phyloP scores from a whole-genome alignment of 2,797 vertebrate genomes.

The Aeoliscus strigatus region DNA sequence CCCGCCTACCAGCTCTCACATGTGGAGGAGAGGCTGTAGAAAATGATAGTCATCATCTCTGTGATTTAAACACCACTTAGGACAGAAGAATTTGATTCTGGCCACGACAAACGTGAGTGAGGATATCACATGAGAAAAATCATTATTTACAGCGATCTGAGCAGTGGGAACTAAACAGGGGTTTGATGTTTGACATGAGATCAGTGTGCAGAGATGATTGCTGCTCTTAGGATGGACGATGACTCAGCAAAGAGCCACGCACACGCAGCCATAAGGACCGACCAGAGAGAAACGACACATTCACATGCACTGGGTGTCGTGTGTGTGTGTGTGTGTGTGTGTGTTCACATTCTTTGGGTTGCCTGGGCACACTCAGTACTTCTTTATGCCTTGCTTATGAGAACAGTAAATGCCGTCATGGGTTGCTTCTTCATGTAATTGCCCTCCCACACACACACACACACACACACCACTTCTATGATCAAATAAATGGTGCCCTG shows the following conservation, averaged over 20 bases:
- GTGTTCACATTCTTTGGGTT: conserved; percentile 28
- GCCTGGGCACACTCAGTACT: conserved; percentile 37
- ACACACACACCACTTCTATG: background rate
- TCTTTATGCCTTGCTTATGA: conserved; percentile 45
- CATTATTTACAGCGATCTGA: conserved; percentile 44
- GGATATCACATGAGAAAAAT: conserved; percentile 35
- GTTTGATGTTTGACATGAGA: conserved; percentile 40
- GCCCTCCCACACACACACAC: conserved; percentile 14
- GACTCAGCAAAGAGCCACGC: conserved; percentile 21
- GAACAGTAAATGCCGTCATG: conserved; percentile 61
- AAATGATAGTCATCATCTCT: conserved; percentile 49
- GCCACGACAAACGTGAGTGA: conserved; percentile 19
- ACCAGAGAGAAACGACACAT: background rate
- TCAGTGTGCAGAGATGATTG: conserved; percentile 39
- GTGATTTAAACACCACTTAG: conserved; percentile 36
- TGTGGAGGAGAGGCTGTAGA: conserved; percentile 14
- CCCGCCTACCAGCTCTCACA: conserved; percentile 16
- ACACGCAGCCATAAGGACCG: conserved; percentile 21
- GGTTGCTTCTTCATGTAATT: conserved; percentile 63
- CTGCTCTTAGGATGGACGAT: conserved; percentile 30
- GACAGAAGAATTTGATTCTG: conserved; percentile 25
- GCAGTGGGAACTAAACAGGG: conserved; percentile 35
- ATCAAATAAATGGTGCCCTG: conserved; percentile 7
- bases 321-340: conserved; percentile 1
- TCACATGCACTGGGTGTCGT: too few relatives aligned